phyloP scores from a whole-genome alignment of 2,113 vertebrate species.

The Rhinogobius similis region DNA sequence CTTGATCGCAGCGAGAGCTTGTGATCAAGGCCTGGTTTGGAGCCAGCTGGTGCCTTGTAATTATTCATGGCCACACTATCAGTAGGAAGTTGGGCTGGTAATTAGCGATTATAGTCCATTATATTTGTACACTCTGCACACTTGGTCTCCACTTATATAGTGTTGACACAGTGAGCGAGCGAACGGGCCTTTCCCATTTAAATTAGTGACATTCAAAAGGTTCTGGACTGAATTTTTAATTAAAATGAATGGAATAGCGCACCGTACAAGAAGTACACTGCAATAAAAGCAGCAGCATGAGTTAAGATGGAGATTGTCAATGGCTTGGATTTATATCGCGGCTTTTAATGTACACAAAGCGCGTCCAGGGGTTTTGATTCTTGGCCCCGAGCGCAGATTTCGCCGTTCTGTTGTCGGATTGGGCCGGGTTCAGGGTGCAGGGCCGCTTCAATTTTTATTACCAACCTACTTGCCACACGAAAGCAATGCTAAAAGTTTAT shows the following conservation, averaged over 20 bases:
- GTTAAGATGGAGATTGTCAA: neutral
- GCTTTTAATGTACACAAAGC: no score
- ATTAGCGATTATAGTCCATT: slow-evolving; percentile 5
- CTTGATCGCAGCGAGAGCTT: neutral
- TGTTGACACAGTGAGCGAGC: slow-evolving; percentile 5
- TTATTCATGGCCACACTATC: slow-evolving; percentile 9
- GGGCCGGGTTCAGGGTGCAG: no score
- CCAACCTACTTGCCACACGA: no score
- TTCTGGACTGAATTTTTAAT: neutral
- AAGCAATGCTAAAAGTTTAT: no score
- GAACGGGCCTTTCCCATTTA: neutral
- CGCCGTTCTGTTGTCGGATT: no score
- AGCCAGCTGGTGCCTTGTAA: slow-evolving; percentile 2
- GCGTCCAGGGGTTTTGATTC: no score
- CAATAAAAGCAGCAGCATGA: neutral
- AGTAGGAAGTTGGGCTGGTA: slow-evolving; percentile 12
- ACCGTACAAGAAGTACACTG: neutral
- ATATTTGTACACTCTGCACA: slow-evolving; percentile 14
- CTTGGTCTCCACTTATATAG: neutral
- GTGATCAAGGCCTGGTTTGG: neutral
- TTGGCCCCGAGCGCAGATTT: no score
- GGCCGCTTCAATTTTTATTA: no score
- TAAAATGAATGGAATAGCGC: neutral
- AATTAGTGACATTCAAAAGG: neutral
- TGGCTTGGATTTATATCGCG: neutral